Conservation (phyloP, 2,888 invertebrate genomes). For the Drosophila eohydei region DNA sequence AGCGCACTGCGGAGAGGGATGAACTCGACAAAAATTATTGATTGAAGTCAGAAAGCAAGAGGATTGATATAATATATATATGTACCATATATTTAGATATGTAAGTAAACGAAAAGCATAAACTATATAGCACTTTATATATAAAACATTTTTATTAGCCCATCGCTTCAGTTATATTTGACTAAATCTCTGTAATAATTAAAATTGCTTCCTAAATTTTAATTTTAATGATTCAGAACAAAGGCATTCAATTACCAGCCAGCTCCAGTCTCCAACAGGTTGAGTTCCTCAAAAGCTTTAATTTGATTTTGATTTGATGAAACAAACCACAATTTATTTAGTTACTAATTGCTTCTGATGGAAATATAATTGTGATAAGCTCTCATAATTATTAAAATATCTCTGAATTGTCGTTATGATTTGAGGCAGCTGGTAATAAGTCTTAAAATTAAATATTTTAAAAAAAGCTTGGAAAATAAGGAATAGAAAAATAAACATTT, state of each 20-base stretch:
- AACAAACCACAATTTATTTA: slow-evolving; percentile 3
- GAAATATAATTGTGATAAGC: neutral
- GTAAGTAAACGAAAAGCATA: no score
- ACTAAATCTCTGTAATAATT: neutral
- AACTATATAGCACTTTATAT: no score
- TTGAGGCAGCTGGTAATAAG: neutral
- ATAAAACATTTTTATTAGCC: no score
- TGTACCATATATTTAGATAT: neutral
- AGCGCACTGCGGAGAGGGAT: neutral
- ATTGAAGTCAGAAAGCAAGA: slow-evolving; percentile 27
- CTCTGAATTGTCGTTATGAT: no score
- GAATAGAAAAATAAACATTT: neutral
- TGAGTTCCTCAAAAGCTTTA: neutral
- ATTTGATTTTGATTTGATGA: neutral
- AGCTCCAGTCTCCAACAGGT: neutral
- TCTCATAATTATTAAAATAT: neutral
- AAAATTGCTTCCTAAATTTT: neutral
- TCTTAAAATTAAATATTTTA: neutral
- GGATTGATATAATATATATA: slow-evolving; percentile 1
- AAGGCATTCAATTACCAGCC: neutral
- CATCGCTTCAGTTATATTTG: no score
- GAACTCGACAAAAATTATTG: slow-evolving; percentile 45
- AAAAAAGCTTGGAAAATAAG: neutral
- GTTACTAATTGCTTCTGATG: neutral
- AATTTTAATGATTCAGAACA: neutral